Base-by-base conservation (phyloP, 2,888 invertebrate species). In the Ischnura elegans region DNA sequence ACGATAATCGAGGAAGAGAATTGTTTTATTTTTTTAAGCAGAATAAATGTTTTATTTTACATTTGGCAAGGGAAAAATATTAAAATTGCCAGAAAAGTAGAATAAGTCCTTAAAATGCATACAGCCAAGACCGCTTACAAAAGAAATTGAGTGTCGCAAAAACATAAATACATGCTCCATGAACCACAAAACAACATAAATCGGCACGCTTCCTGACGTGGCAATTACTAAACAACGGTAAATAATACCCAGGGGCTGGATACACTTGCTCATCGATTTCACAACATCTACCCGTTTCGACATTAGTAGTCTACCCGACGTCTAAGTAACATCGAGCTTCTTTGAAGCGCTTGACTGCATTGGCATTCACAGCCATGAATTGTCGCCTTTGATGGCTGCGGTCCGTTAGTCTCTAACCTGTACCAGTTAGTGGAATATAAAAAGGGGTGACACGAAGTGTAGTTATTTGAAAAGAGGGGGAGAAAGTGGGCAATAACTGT, bases 301-400 rank as follows among this genome's bases (percentile, higher is more conserved):
- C 86, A 86, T 86, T 86, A 45, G 46, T 46, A 86, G 86, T 86
- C 86, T 86, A 86, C 16, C 42, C 86, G 19, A 86, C 43, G 86
- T 46, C 45, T 86, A 42, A 45, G 19, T 45, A 86, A 13, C 45
- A 86, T 86, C 86, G 46, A 25, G 45, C 43, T 86, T 45, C 86
- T 45, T 45, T 86, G 46, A 86, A 86, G n/a, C 43, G 86, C 86
- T 45, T 10, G 46, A 46, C 25, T 25, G 86, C 86, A 86, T 86
- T 46, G 46, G 86, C 86, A 86, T 46, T 43, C 86, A 46, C 19
- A 46, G 45, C 86, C 25, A 43, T 43, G 46, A 86, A 45, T 43
- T 43, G 46, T 45, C 45, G 86, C 86, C 86, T 86, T 86, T 46
- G 45, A 86, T 46, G 86, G 86, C 46, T 86, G 86, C 46, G 45